A percentile compares a stretch with the other conserved stretches of the same genome.
These are phyloP conservation scores for Acanthis flammea DNA, from an alignment of 2,797 vertebrate species.

Conservation along the genomic window DNA sequence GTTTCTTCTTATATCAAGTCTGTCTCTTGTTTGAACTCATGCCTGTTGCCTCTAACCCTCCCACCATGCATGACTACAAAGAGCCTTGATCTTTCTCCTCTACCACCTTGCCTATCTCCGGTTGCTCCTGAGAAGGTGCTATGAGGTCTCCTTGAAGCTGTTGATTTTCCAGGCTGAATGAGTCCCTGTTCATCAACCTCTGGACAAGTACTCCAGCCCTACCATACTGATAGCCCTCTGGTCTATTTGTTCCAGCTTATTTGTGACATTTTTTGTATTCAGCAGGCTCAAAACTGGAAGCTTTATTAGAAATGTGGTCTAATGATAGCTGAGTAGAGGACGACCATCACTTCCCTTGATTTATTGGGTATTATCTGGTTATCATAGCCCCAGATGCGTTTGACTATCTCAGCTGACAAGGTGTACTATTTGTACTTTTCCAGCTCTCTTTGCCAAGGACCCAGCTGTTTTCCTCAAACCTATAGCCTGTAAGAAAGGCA, in stretches of 20 bases:
- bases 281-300: background rate
- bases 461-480: background rate
- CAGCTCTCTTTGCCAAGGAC: background rate
- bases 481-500: background rate
- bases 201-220: background rate
- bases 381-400: background rate
- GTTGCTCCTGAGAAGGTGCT: background rate
- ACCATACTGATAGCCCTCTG: background rate
- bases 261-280: background rate
- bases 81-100: background rate
- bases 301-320: background rate
- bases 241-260: background rate
- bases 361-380: background rate
- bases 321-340: background rate
- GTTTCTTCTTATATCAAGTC: background rate
- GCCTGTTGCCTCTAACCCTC: background rate
- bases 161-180: background rate
- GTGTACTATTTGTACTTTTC: background rate
- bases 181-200: background rate
- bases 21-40: background rate
- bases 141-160: background rate
- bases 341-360: background rate
- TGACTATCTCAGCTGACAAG: background rate
- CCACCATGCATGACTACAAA: rapidly evolving
- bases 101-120: rapidly evolving